phyloP scores from a whole-genome alignment of 2,797 vertebrate species.

The Ambastaia sidthimunki region DNA sequence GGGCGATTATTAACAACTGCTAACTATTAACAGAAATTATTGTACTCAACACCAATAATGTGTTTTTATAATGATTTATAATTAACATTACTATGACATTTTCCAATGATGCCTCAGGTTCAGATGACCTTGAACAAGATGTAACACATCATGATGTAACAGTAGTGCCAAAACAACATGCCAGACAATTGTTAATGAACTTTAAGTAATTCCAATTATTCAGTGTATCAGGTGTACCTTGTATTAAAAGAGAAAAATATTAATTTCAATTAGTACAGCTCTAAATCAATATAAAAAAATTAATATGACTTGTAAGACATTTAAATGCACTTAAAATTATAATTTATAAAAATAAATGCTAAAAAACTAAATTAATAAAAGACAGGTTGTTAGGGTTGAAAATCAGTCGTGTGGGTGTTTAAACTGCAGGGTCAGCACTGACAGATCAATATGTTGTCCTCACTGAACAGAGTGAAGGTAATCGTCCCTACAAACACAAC shows the following conservation, averaged over 20 bases:
- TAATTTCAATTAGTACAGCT: background rate
- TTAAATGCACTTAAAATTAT: background rate
- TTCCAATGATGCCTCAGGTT: background rate
- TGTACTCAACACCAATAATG: too few relatives aligned
- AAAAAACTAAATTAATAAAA: background rate
- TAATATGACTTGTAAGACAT: background rate
- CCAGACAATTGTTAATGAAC: background rate
- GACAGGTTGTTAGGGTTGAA: background rate
- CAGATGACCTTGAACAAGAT: too few relatives aligned
- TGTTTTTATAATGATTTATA: too few relatives aligned
- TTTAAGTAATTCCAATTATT: background rate
- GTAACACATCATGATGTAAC: background rate
- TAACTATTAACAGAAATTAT: too few relatives aligned
- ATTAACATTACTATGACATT: background rate
- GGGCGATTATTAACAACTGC: background rate
- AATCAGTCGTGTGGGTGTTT: background rate
- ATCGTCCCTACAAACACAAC: background rate
- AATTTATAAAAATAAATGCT: background rate
- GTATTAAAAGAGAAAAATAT: background rate
- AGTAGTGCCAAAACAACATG: background rate
- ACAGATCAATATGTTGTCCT: slow-evolving; percentile 3
- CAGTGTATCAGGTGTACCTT: background rate
- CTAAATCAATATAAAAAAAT: background rate
- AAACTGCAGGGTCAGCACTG: background rate
- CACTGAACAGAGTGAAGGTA: background rate